Evolutionary conservation across 92 coral and sea anemone genomes (phyloP).

Genomic region (Blastomussa wellsi): DNA sequence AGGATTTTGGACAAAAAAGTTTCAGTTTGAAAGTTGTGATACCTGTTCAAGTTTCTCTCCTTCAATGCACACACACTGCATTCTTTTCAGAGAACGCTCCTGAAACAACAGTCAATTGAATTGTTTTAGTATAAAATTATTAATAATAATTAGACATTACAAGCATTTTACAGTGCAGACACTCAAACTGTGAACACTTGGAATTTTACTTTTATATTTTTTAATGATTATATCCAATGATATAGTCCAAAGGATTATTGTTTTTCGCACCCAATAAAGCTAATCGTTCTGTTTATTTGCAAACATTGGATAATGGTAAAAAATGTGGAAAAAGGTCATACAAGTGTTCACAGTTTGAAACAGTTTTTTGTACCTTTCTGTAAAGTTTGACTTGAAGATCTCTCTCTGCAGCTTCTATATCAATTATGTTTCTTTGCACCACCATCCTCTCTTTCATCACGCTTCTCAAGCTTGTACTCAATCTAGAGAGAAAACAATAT

Average conservation of each 20-base stretch:
- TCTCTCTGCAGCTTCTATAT: slow-evolving; percentile 83
- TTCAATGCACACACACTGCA: slow-evolving; percentile 70
- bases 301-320: too few species aligned
- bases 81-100: slow-evolving; percentile 72
- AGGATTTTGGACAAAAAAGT: background rate
- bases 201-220: too few species aligned
- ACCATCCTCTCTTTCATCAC: slow-evolving; percentile 72
- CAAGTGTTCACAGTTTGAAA: too few species aligned
- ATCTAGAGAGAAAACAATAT: slow-evolving; percentile 37
- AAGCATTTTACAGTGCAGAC: background rate
- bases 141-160: too few species aligned
- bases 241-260: too few species aligned
- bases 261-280: too few species aligned
- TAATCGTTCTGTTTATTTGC: too few species aligned
- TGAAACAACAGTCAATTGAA: slow-evolving; percentile 6
- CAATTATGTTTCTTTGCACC: slow-evolving; percentile 75
- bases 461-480: slow-evolving; percentile 64
- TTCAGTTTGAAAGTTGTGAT: background rate
- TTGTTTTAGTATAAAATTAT: too few species aligned
- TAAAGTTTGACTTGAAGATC: slow-evolving; percentile 71
- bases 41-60: slow-evolving; percentile 77
- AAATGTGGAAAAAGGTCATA: too few species aligned
- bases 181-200: too few species aligned
- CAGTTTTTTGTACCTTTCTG: slow-evolving; percentile 66
- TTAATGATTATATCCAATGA: too few species aligned